These are phyloP conservation scores for Unio pictorum DNA, from an alignment of 2,888 invertebrate genomes.

Conservation along the genomic window DNA sequence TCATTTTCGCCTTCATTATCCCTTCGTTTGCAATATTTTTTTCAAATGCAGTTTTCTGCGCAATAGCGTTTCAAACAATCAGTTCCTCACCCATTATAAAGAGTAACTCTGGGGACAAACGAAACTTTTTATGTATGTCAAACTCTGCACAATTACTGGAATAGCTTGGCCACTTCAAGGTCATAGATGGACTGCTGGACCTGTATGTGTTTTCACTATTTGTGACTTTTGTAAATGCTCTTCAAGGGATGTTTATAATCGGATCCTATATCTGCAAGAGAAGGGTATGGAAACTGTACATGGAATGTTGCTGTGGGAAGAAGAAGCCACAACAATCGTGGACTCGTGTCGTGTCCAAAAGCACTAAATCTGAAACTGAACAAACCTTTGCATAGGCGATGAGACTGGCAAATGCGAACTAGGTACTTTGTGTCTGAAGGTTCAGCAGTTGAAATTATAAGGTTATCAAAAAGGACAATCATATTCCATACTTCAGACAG, in stretches of 20 bases:
- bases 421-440: no score
- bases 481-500: no score
- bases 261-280: slow-evolving; percentile 43
- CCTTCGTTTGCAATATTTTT: slow-evolving; percentile 35
- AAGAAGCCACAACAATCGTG: no score
- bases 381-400: no score
- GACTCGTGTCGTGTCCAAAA: no score
- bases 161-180: slow-evolving; percentile 48
- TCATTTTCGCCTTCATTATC: slow-evolving; percentile 34
- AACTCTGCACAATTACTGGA: slow-evolving; percentile 49
- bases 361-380: no score
- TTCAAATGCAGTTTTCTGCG: slow-evolving; percentile 40
- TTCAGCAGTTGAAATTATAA: no score
- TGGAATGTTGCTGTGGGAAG: not conserved
- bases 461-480: no score
- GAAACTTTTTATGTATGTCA: slow-evolving; percentile 42
- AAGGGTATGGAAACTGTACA: slow-evolving; percentile 37
- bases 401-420: no score
- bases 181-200: slow-evolving; percentile 42
- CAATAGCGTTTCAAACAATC: slow-evolving; percentile 30
- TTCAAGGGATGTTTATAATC: slow-evolving; percentile 51
- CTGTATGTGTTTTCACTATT: slow-evolving; percentile 37
- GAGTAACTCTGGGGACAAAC: slow-evolving; percentile 21
- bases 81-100: slow-evolving; percentile 13
- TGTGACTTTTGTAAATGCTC: slow-evolving; percentile 40